phyloP scores from a whole-genome alignment of 2,113 vertebrate genomes.

The Natator depressus region DNA sequence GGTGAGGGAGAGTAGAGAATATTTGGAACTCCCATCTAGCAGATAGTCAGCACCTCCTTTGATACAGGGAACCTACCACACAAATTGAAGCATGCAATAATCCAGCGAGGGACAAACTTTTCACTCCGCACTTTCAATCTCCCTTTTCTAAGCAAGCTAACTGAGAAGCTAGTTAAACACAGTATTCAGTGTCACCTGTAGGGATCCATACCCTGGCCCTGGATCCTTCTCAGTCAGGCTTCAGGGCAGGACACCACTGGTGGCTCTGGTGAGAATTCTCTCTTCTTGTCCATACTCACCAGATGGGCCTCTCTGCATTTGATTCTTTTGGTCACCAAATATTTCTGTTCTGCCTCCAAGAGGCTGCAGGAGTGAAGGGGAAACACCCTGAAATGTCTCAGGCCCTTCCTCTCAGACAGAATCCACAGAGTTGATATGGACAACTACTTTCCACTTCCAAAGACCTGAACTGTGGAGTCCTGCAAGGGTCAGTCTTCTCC shows the following conservation, averaged over 20 bases:
- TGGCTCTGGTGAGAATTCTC: not conserved
- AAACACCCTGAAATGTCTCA: not conserved
- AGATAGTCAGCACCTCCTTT: not conserved
- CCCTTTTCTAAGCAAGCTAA: no score
- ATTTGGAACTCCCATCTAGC: not conserved
- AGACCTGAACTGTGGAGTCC: no score
- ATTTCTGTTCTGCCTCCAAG: no score
- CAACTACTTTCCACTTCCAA: not conserved
- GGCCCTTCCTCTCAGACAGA: not conserved
- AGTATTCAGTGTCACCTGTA: no score
- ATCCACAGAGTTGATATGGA: not conserved
- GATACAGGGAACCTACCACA: not conserved
- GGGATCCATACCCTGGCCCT: no score
- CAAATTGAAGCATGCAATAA: accelerated
- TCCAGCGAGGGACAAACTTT: not conserved
- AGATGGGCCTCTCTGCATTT: not conserved
- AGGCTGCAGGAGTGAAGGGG: not conserved
- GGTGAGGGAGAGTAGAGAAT: not conserved
- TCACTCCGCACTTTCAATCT: no score
- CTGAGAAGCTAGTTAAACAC: no score
- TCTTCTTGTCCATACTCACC: not conserved
- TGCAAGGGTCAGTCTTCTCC: no score
- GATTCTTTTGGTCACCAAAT: no score
- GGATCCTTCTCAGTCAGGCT: no score
- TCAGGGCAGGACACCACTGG: no score